Conservation (phyloP, 2,888 invertebrate species). For the Gymnoscelis rufifasciata region DNA sequence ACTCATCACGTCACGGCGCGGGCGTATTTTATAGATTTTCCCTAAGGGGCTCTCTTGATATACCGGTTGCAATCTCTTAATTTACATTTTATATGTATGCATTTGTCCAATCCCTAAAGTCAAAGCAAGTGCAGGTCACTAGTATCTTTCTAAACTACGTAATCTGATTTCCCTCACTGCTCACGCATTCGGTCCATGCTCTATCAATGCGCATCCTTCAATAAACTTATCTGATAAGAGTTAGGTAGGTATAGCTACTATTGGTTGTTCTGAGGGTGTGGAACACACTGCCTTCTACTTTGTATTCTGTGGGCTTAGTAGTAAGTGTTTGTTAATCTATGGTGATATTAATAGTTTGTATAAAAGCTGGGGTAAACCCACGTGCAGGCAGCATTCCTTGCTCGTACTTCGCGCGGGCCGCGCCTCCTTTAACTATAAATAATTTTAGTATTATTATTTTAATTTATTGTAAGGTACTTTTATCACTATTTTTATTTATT, state of each 20-base stretch:
- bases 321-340: constrained; percentile 7
- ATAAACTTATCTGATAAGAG: constrained; percentile 34
- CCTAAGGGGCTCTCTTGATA: no score
- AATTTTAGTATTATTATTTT: constrained; percentile 27
- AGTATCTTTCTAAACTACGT: not conserved
- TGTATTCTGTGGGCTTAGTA: constrained; percentile 30
- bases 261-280: constrained; percentile 70
- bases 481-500: not conserved
- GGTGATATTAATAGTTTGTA: constrained; percentile 14
- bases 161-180: constrained; percentile 45
- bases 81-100: no score
- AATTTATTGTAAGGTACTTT: constrained; percentile 15
- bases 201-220: constrained; percentile 11
- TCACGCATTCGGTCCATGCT: constrained; percentile 50
- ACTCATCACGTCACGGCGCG: no score
- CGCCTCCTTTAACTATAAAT: constrained; percentile 11
- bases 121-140: not conserved
- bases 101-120: no score
- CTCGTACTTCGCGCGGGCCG: constrained; percentile 28
- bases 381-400: constrained; percentile 29
- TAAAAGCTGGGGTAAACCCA: constrained; percentile 22
- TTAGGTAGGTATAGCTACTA: constrained; percentile 45
- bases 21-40: no score
- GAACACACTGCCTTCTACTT: constrained; percentile 35
- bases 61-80: no score